phyloP scores from a whole-genome alignment of 2,888 invertebrate genomes.

The Merodon equestris region DNA sequence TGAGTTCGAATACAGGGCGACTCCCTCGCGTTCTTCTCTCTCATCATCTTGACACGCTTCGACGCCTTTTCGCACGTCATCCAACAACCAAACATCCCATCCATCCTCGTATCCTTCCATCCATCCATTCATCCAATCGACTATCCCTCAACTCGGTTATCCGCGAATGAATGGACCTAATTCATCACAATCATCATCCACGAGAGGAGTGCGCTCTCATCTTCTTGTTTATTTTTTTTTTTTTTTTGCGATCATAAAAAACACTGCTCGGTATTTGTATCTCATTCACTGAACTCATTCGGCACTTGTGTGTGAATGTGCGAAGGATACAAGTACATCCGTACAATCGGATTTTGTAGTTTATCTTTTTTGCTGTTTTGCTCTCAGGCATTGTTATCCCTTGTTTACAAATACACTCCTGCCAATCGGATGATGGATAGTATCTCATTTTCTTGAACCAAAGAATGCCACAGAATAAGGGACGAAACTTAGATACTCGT shows the following conservation, averaged over 20 bases:
- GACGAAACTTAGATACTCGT: slow-evolving; percentile 21
- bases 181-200: slow-evolving; percentile 60
- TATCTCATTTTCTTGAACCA: slow-evolving; percentile 26
- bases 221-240: slow-evolving; percentile 1
- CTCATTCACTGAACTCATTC: slow-evolving; percentile 20
- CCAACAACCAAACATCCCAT: slow-evolving; percentile 16
- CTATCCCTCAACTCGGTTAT: slow-evolving; percentile 34
- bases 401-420: slow-evolving; percentile 61
- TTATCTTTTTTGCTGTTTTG: slow-evolving; percentile 20
- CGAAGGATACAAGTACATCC: slow-evolving; percentile 36
- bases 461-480: slow-evolving; percentile 37
- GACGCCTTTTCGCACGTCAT: slow-evolving; percentile 66
- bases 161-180: slow-evolving; percentile 65
- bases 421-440: slow-evolving; percentile 58
- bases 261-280: slow-evolving; percentile 2
- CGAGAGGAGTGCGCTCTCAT: slow-evolving; percentile 44
- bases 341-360: slow-evolving; percentile 56
- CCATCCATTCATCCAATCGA: slow-evolving; percentile 37
- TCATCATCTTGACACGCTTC: slow-evolving; percentile 57
- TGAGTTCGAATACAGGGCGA: too few species aligned
- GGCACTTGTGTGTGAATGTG: slow-evolving; percentile 35
- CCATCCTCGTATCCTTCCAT: slow-evolving; percentile 23
- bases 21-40: too few species aligned
- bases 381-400: slow-evolving; percentile 47
- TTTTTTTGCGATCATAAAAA: slow-evolving; percentile 16